Percentiles rank a stretch among this genome's conserved stretches.
Conservation (phyloP, 2,888 invertebrate genomes). For the Gnatocerus cornutus region DNA sequence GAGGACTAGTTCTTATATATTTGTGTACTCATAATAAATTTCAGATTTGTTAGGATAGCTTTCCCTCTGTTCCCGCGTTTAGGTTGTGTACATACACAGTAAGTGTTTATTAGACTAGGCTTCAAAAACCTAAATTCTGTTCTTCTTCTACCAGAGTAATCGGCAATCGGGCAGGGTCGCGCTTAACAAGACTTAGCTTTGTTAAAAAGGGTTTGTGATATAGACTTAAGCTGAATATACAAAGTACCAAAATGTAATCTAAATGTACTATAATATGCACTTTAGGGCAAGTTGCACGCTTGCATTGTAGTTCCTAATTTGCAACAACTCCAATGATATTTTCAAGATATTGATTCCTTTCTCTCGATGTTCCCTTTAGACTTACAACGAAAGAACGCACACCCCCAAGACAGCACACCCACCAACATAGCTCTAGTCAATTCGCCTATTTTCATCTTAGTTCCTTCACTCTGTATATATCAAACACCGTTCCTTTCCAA, state of each 20-base stretch:
- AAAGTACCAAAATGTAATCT: constrained; percentile 50
- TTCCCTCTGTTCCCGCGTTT: constrained; percentile 11
- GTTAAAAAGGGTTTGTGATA: constrained; percentile 55
- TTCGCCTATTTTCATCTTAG: no score
- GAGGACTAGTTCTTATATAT: constrained; percentile 13
- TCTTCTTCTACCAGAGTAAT: constrained; percentile 1
- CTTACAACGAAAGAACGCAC: constrained; percentile 20
- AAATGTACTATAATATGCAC: constrained; percentile 45
- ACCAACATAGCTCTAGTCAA: background rate
- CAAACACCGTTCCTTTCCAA: constrained; percentile 5
- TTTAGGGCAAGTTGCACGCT: constrained; percentile 45
- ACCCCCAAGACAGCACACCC: background rate
- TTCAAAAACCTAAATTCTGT: constrained; percentile 16
- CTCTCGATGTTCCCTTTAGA: constrained; percentile 1
- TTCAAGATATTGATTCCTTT: constrained; percentile 14
- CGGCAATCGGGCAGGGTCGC: constrained; percentile 49
- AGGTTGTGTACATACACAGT: constrained; percentile 47
- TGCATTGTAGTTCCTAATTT: constrained; percentile 31
- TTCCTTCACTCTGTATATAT: constrained; percentile 42
- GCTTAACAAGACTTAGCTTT: constrained; percentile 44
- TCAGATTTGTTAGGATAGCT: constrained; percentile 17
- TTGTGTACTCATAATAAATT: constrained; percentile 27
- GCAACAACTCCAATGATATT: constrained; percentile 20
- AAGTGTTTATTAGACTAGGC: constrained; percentile 38
- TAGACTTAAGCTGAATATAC: constrained; percentile 50